phyloP scores from a whole-genome alignment of 2,888 invertebrate species.

The Aplocera efformata region DNA sequence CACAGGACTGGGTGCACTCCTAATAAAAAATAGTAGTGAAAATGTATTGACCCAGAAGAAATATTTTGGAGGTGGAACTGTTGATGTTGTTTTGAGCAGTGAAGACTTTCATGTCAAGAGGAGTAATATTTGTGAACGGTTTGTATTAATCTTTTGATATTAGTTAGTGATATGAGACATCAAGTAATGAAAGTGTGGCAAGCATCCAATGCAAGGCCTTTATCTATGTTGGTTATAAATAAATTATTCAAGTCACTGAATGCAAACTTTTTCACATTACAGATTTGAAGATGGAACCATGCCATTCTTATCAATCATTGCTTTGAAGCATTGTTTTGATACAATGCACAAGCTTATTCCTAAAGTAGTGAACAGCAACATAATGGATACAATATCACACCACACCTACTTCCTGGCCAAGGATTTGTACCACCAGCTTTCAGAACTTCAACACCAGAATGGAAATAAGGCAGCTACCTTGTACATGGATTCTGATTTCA shows the following conservation, averaged over 20 bases:
- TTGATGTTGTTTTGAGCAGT: constrained; percentile 88
- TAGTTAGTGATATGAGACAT: background rate
- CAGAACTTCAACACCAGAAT: constrained; percentile 85
- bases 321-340: constrained; percentile 91
- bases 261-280: too few relatives aligned
- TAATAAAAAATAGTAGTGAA: constrained; percentile 85
- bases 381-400: constrained; percentile 83
- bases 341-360: constrained; percentile 84
- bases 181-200: too few relatives aligned
- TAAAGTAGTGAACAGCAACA: constrained; percentile 54
- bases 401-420: constrained; percentile 89
- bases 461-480: constrained; percentile 84
- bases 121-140: constrained; percentile 86
- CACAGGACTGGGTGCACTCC: constrained; percentile 94
- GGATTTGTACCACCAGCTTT: constrained; percentile 84
- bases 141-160: constrained; percentile 19
- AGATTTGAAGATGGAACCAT: constrained; percentile 98
- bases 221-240: too few relatives aligned
- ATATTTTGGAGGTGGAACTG: constrained; percentile 97
- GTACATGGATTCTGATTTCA: constrained; percentile 87
- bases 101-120: constrained; percentile 87
- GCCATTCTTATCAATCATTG: constrained; percentile 90
- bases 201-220: too few relatives aligned
- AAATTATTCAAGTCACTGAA: too few relatives aligned
- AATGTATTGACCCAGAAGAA: constrained; percentile 81